Evolutionary conservation across 1,140 invertebrate genomes (phyloP), one percentile per base, ranked within the genome.

Genomic region (Coptotermes formosanus): DNA sequence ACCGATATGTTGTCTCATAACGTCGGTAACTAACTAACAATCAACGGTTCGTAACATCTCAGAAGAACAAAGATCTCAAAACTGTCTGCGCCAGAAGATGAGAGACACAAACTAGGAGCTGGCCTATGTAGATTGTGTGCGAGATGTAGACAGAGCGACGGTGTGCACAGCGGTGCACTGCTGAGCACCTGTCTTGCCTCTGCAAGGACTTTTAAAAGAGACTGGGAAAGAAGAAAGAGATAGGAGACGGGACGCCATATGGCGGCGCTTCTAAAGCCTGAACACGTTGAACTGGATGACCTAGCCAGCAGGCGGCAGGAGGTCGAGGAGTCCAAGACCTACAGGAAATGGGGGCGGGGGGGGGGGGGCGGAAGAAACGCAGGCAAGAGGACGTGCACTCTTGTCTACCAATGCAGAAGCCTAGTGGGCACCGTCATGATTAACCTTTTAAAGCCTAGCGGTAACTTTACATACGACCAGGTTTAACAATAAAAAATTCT

Each of bases 201-300:
- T 9, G 64, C 64, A 14, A 30, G 64, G 64, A 75, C 64, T 64
- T 64, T 64, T 64, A 64, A 64, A 64, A 8, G 59, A n/a, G 59
- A 64, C 8, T 21, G 59, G 25, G 59, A 21, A 38, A 38, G 38
- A 38, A 38, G 38, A 38, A 38, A 4, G 59, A 14, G n/a, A 30
- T 25, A 75, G 64, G 64, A 75, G 25, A 75, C n/a, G n/a, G 64
- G 64, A 75, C 64, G 64, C 64, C 64, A 75, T 75, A 75, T 75
- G 64, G 64, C 64, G 64, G 25, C 64, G 64, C 25, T 30, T 30
- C 64, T 6, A 30, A 75, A 75, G 64, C 25, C 64, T 30, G 25
- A 75, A 75, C 64, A 75, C n/a, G 64, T 75, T 75, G 64, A 75
- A 75, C 64, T 75, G 64, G 64, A 25, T 75, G 64, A 75, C 64